Percentiles rank a stretch among this genome's conserved stretches.
phyloP scores from a whole-genome alignment of 2,888 invertebrate genomes.

The Timandra comae region DNA sequence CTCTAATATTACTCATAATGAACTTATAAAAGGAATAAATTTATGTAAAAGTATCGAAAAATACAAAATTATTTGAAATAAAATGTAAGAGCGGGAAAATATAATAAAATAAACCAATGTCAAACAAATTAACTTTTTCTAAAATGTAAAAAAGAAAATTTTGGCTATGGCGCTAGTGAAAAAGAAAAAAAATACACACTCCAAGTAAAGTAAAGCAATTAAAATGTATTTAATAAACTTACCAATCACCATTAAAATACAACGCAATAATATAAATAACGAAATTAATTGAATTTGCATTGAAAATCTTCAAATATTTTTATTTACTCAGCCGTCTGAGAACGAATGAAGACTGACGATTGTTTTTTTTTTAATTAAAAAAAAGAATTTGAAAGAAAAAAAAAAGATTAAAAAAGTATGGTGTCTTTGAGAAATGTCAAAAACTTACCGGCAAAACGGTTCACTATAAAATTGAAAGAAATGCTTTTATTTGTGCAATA shows the following conservation, averaged over 20 bases:
- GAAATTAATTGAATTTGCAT: background rate
- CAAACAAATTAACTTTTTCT: constrained; percentile 54
- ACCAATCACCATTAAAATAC: too few relatives aligned
- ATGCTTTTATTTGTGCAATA: too few relatives aligned
- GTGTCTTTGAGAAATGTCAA: constrained; percentile 43
- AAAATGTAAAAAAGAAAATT: constrained; percentile 35
- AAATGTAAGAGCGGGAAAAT: constrained; percentile 43
- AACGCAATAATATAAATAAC: background rate
- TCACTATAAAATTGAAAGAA: too few relatives aligned
- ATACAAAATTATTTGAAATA: constrained; percentile 2
- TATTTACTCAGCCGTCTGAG: constrained; percentile 21
- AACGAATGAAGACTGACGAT: constrained; percentile 53
- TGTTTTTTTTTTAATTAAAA: constrained; percentile 65
- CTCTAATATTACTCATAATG: background rate
- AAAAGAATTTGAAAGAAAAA: constrained; percentile 42
- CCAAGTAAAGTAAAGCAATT: too few relatives aligned
- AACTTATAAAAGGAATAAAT: background rate
- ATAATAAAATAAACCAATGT: constrained; percentile 19
- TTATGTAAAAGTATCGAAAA: background rate
- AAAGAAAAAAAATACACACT: constrained; percentile 31
- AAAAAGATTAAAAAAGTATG: constrained; percentile 48
- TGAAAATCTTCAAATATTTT: constrained; percentile 14
- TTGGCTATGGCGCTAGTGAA: constrained; percentile 36
- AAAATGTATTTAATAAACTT: too few relatives aligned
- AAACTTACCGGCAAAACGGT: constrained; percentile 8